phyloP scores from a whole-genome alignment of 2,888 invertebrate species.

The Protodeltote pygarga region DNA sequence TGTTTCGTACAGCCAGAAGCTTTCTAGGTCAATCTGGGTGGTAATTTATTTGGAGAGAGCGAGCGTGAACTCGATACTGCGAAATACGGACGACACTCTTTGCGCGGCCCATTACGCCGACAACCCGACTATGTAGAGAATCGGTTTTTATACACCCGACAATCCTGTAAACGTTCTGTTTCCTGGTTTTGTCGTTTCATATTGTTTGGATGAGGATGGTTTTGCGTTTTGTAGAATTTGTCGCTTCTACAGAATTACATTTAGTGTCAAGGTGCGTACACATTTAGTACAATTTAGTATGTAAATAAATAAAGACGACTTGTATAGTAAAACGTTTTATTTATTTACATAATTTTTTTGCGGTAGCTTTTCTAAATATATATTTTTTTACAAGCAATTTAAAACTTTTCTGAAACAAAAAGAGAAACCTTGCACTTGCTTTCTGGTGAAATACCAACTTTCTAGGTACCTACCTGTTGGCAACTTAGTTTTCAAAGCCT shows the following conservation, averaged over 20 bases:
- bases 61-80: slow-evolving; percentile 64
- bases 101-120: slow-evolving; percentile 54
- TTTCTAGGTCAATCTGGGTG: slow-evolving; percentile 78
- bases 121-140: slow-evolving; percentile 58
- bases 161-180: slow-evolving; percentile 55
- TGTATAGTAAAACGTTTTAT: slow-evolving; percentile 24
- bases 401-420: slow-evolving; percentile 18
- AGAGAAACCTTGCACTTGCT: slow-evolving; percentile 21
- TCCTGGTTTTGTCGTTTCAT: slow-evolving; percentile 55
- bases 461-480: slow-evolving; percentile 11
- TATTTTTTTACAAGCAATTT: slow-evolving; percentile 22
- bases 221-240: slow-evolving; percentile 41
- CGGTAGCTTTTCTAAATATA: slow-evolving; percentile 19
- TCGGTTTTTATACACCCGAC: slow-evolving; percentile 59
- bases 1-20: slow-evolving; percentile 61
- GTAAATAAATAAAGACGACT: slow-evolving; percentile 42
- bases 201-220: slow-evolving; percentile 53
- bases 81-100: slow-evolving; percentile 60
- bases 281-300: slow-evolving; percentile 39
- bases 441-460: slow-evolving; percentile 26
- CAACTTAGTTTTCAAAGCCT: slow-evolving; percentile 19
- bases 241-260: slow-evolving; percentile 45
- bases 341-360: slow-evolving; percentile 32
- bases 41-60: slow-evolving; percentile 78
- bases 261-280: too few relatives aligned